A percentile compares a stretch with the other conserved stretches of the same genome.
Evolutionary conservation across 2,113 vertebrate species (phyloP).

Genomic region (Ctenomys sociabilis): DNA sequence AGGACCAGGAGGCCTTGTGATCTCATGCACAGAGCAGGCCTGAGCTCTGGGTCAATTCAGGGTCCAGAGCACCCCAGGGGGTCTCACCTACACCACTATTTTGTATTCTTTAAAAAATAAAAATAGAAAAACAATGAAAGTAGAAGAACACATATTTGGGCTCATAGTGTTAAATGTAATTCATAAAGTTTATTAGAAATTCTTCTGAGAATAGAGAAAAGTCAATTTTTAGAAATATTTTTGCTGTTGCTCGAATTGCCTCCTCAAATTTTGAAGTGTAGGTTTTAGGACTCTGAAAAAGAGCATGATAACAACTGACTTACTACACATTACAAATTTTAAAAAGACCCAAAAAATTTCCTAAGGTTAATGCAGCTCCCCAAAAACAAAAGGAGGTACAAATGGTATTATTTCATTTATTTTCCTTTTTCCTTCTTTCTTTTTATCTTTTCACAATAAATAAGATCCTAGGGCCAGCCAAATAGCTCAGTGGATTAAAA

Average conservation of each 20-base stretch:
- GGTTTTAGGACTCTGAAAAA: conserved; percentile 34
- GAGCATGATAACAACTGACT: background rate
- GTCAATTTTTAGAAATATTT: conserved; percentile 58
- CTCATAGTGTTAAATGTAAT: conserved; percentile 70
- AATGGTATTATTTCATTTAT: conserved; percentile 30
- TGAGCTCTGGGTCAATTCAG: too few relatives aligned
- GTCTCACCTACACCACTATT: too few relatives aligned
- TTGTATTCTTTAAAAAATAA: too few relatives aligned
- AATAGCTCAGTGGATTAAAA: too few relatives aligned
- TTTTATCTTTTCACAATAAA: conserved; percentile 30
- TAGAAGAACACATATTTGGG: conserved; percentile 12
- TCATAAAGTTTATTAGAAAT: conserved; percentile 27
- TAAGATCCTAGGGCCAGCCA: background rate
- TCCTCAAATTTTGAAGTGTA: conserved; percentile 48
- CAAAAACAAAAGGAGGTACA: background rate
- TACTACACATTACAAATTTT: background rate
- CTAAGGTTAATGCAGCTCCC: background rate
- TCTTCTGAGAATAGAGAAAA: conserved; percentile 55
- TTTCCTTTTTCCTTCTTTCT: background rate
- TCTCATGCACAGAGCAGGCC: too few relatives aligned
- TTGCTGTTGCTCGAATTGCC: background rate
- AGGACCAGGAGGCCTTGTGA: too few relatives aligned
- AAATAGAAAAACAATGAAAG: conserved; percentile 56
- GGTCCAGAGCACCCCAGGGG: background rate
- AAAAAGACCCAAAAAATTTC: conserved; percentile 39